Percentiles rank a stretch among this genome's conserved stretches.
Evolutionary conservation across 2,888 invertebrate genomes (phyloP).

Genomic region (Sericinus montela): DNA sequence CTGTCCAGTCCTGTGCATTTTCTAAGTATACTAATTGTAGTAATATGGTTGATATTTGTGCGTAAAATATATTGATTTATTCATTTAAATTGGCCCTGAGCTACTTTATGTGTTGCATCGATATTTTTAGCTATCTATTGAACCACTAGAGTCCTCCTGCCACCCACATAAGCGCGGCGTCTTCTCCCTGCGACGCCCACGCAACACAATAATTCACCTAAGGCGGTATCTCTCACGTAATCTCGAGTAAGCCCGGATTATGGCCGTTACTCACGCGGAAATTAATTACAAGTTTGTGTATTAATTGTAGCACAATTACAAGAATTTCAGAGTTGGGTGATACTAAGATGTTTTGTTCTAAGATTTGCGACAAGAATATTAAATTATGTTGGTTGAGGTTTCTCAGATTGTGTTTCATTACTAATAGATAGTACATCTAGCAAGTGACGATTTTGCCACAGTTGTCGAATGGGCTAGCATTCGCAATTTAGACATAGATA

Average conservation of each 20-base stretch:
- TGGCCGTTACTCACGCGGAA: slow-evolving; percentile 76
- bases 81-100: too few relatives aligned
- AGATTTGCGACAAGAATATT: slow-evolving; percentile 9
- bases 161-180: slow-evolving; percentile 28
- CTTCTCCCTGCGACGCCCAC: slow-evolving; percentile 43
- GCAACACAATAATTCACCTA: slow-evolving; percentile 71
- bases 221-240: slow-evolving; percentile 67
- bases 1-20: too few relatives aligned
- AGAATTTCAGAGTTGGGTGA: slow-evolving; percentile 53
- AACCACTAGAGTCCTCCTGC: slow-evolving; percentile 27
- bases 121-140: slow-evolving; percentile 29
- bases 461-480: too few relatives aligned
- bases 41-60: too few relatives aligned
- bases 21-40: too few relatives aligned
- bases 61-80: too few relatives aligned
- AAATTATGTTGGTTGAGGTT: slow-evolving; percentile 2
- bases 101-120: background rate
- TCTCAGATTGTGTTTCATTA: background rate
- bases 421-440: too few relatives aligned
- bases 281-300: slow-evolving; percentile 78
- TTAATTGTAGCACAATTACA: slow-evolving; percentile 76
- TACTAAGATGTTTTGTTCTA: slow-evolving; percentile 15
- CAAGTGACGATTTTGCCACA: too few relatives aligned
- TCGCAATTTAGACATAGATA: too few relatives aligned
- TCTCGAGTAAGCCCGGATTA: slow-evolving; percentile 76